Conservation (phyloP, 1,140 invertebrate species). For the Dendrolimus kikuchii region DNA sequence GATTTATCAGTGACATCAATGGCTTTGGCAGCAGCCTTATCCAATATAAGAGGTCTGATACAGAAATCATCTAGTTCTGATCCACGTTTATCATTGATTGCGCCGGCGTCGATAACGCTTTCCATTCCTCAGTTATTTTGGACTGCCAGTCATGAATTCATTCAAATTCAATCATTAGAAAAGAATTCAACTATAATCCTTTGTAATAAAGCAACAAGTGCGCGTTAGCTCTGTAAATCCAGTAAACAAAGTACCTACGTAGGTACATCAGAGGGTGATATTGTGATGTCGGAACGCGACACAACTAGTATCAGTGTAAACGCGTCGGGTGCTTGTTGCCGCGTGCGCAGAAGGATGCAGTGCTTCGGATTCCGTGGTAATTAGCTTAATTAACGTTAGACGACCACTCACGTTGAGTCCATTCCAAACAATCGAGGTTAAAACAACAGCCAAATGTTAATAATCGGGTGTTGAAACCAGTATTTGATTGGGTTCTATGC, state of each 20-base stretch:
- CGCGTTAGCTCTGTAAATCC: constrained; percentile 8
- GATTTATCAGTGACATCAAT: not conserved
- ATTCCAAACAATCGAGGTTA: constrained; percentile 1
- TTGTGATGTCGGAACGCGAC: constrained; percentile 49
- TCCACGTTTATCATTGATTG: constrained; percentile 34
- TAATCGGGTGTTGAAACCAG: constrained; percentile 2
- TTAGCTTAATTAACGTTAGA: constrained; percentile 20
- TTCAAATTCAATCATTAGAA: constrained; percentile 8
- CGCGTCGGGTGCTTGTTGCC: constrained; percentile 40
- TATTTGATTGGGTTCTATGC: constrained; percentile 4
- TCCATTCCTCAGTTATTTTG: constrained; percentile 24
- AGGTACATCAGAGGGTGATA: constrained; percentile 36
- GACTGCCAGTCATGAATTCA: constrained; percentile 12
- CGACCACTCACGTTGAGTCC: constrained; percentile 12
- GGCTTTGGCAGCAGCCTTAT: not conserved
- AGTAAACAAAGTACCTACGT: constrained; percentile 34
- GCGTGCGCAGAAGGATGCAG: constrained; percentile 56
- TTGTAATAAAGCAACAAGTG: constrained; percentile 18
- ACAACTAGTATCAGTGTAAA: constrained; percentile 28
- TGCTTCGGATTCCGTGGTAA: constrained; percentile 64
- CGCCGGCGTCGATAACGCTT: constrained; percentile 33
- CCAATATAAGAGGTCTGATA: constrained; percentile 10
- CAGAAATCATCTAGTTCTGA: constrained; percentile 24
- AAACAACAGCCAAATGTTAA: constrained; percentile 8
- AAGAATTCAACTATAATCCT: constrained; percentile 20